phyloP scores from a whole-genome alignment of 1,140 invertebrate genomes.

The Scylla paramamosain region DNA sequence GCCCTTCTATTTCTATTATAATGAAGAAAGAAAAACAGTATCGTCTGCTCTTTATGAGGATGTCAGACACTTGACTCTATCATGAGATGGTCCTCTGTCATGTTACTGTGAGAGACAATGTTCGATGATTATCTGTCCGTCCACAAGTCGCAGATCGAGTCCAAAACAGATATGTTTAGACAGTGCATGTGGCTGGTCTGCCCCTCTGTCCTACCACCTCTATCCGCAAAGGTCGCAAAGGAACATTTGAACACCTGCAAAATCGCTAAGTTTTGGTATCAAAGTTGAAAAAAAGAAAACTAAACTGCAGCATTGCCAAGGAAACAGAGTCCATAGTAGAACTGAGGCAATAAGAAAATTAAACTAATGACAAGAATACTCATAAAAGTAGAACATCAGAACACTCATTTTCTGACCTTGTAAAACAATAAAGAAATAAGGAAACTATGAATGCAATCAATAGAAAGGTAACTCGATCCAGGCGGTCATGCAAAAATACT shows the following conservation, averaged over 20 bases:
- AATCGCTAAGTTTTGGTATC: conserved; percentile 56
- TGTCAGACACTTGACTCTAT: conserved; percentile 45
- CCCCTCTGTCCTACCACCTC: background rate
- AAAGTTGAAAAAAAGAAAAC: conserved; percentile 51
- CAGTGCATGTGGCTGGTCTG: conserved; percentile 36
- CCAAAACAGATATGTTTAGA: background rate
- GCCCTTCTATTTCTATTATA: conserved; percentile 66
- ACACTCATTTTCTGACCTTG: conserved; percentile 64
- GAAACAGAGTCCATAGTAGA: conserved; percentile 66
- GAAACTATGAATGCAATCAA: conserved; percentile 64
- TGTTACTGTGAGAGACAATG: conserved; percentile 39
- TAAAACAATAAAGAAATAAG: background rate
- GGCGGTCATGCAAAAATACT: conserved; percentile 71
- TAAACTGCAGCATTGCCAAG: conserved; percentile 72
- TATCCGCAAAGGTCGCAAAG: conserved; percentile 17
- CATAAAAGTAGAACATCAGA: conserved; percentile 67
- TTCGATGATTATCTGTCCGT: conserved; percentile 62
- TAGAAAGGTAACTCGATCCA: conserved; percentile 67
- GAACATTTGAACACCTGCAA: conserved; percentile 56
- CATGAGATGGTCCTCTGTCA: conserved; percentile 65
- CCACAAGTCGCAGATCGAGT: conserved; percentile 62
- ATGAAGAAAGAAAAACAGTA: conserved; percentile 60
- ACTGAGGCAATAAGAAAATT: conserved; percentile 64
- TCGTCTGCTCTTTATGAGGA: conserved; percentile 56
- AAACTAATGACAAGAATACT: conserved; percentile 69